Evolutionary conservation across 2,888 invertebrate genomes (phyloP).

Genomic region (Cataglyphis albicans): DNA sequence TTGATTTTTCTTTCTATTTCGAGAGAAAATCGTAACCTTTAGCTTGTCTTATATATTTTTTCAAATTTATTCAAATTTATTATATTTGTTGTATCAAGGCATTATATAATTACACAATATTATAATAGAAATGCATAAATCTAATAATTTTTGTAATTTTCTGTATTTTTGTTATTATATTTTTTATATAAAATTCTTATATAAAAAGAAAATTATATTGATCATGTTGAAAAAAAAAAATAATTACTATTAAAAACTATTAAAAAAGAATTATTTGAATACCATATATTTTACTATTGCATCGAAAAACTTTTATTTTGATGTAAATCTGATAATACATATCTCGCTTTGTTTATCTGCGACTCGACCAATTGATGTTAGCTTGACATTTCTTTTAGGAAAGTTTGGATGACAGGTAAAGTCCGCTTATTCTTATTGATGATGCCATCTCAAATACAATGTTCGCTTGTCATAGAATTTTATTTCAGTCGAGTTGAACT

Average conservation of each 20-base stretch:
- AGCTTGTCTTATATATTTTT: not conserved
- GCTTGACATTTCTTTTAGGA: constrained; percentile 29
- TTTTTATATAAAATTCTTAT: not conserved
- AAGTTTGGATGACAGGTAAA: constrained; percentile 35
- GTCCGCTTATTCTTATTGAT: constrained; percentile 40
- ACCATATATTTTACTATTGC: not conserved
- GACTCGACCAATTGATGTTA: constrained; percentile 14
- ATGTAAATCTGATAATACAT: constrained; percentile 28
- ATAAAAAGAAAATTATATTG: not conserved
- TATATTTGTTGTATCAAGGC: not conserved
- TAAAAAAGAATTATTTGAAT: constrained; percentile 11
- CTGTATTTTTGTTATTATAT: not conserved
- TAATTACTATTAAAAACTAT: not conserved
- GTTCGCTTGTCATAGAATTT: not conserved
- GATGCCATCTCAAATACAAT: not conserved
- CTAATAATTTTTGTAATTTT: not conserved
- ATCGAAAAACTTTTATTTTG: constrained; percentile 4
- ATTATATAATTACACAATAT: not conserved
- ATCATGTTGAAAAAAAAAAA: not conserved
- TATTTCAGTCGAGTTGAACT: not conserved
- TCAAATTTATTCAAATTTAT: not conserved
- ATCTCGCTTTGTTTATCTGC: constrained; percentile 23
- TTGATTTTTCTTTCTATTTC: not conserved
- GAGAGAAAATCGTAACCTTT: not conserved
- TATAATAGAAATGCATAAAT: not conserved